Evolutionary conservation across 2,797 vertebrate species (phyloP), one percentile per base, ranked within the genome.

Genomic region (Erpetoichthys calabaricus): DNA sequence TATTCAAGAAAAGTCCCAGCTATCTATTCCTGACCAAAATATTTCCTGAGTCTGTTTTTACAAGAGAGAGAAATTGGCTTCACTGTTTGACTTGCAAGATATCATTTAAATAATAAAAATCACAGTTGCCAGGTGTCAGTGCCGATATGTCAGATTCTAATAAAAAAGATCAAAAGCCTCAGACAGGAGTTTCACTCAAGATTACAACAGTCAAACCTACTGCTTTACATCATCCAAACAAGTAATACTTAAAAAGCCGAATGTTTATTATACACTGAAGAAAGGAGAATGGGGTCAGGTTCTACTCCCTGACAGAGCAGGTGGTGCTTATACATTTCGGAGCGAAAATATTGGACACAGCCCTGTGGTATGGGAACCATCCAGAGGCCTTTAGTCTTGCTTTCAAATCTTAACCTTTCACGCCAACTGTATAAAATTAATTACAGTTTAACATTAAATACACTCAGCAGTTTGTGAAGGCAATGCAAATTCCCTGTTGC

Each of bases 211-310:
- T 72, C 80, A 80, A 80, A 80, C 83, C 80, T 80, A 75, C 59
- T 67, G 68, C 63, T 73, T 67, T 70, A 65, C 56, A 63, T 78
- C 77, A 76, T 84, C 82, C 84, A 89, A 87, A 89, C 85, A 88
- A 80, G 75, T 78, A 76, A 71, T 75, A 82, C 83, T 88, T 87
- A 85, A 87, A 88, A 83, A 82, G 78, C 76, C 75, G 68, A 68
- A 72, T 88, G 87, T 89, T 90, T 90, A 89, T 88, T 88, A 85
- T 88, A 85, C 84, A 81, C 83, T 79, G 75, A 72, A 79, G 59
- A 47, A 78, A 81, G 79, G 74, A 80, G 77, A 81, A 81, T 80
- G 78, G 82, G 77, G 81, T 84, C 81, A 85, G 83, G 83, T 85
- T 81, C 78, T 70, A 73, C 71, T 74, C 74, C 78, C 80, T 70